Conservation (phyloP, 2,797 vertebrate genomes). For the Xenentodon cancila region DNA sequence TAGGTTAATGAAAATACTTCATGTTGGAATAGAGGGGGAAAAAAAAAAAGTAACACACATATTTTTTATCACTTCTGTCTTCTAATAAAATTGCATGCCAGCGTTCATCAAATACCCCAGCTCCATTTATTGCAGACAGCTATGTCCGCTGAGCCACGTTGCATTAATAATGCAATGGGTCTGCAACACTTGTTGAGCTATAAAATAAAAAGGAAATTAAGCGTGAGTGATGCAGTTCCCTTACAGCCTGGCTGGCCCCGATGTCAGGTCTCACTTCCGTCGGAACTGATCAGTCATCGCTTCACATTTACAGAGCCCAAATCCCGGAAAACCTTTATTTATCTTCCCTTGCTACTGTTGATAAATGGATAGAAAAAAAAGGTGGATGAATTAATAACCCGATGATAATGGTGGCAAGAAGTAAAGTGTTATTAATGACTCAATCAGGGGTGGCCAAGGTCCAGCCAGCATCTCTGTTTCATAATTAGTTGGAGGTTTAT, state of each 20-base stretch:
- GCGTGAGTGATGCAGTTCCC: constrained; percentile 28
- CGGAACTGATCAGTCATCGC: constrained; percentile 52
- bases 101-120: constrained; percentile 22
- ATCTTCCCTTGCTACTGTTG: constrained; percentile 56
- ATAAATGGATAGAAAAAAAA: constrained; percentile 66
- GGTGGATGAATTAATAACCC: constrained; percentile 70
- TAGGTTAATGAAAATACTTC: constrained; percentile 1
- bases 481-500: constrained; percentile 65
- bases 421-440: constrained; percentile 78
- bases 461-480: constrained; percentile 43
- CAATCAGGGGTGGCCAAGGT: constrained; percentile 59
- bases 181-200: constrained; percentile 26
- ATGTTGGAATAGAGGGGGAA: constrained; percentile 5
- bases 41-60: constrained; percentile 11
- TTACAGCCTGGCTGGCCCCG: constrained; percentile 14
- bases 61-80: constrained; percentile 17
- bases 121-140: constrained; percentile 37
- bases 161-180: constrained; percentile 35
- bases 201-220: constrained; percentile 51
- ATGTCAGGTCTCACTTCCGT: constrained; percentile 43
- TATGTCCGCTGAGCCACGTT: constrained; percentile 37
- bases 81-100: constrained; percentile 14
- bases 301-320: constrained; percentile 34
- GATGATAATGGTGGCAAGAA: constrained; percentile 59
- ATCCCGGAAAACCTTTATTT: constrained; percentile 56